Evolutionary conservation across 53 echinoderm and acorn worm genomes (phyloP), one percentile per base, ranked within the genome.

Genomic region (Patiria pectinifera): DNA sequence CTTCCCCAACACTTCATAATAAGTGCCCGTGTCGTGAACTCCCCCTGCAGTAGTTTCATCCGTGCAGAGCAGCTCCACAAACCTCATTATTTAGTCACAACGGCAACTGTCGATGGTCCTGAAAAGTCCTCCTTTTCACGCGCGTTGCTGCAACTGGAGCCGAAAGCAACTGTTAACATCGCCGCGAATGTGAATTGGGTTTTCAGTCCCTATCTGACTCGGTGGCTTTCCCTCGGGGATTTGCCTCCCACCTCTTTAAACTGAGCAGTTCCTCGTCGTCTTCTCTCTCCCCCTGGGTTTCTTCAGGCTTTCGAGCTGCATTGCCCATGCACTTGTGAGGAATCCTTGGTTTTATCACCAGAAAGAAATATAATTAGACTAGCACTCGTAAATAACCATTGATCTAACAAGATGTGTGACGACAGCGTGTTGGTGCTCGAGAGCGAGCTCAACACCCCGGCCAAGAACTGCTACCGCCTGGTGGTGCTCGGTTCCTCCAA

Each of bases 401-500:
- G 82, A 59, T 15, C 14, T 6, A 22, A 4, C 88, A 88, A 61
- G 19, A 88, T 88, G 88, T 88, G 88, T 16, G 88, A 88, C 88
- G 88, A 88, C 59, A 96, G 96, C 78, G 95, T 96, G 13, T 89
- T 92, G 45, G 91, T 97, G 48, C 94, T 97, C 10, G 97, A 97
- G 82, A 95, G 96, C 48, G 97, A 97, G 86, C 92, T 97, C 49
- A 97, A 95, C 79, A 96, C 97, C 82, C 97, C 97, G 59, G 96
- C 97, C 91, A 97, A 98, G 45, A 98, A 98, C 86, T 96, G 96
- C 76, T 98, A 94, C 76, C 98, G 98, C 82, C 94, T 98, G 45
- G 98, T 98, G 69, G 96, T 98, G 19, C 94, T 95, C 6, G 96
- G 96, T 45, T 95, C 98, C 21, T 95, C 97, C 3, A 97, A 97